Base-by-base conservation (phyloP, 2,797 vertebrate genomes). In the Alectoris magna region DNA sequence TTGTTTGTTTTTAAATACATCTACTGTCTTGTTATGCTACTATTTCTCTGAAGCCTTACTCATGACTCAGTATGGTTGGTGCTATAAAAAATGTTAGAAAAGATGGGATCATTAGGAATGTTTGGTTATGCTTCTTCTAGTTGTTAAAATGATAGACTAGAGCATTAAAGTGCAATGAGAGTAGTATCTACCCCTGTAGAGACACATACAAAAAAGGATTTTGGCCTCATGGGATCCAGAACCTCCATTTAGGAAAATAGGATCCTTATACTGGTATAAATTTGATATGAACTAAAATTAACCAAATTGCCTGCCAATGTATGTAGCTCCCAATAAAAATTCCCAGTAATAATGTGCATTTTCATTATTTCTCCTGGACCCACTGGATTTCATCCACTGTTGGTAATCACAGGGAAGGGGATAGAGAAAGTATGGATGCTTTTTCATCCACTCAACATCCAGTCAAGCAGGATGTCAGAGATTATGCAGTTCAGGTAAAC, bases 371-470 rank as follows among this genome's bases (percentile, higher is more conserved):
- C 6, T 60, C 38, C 49, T 69, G n/a, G 55, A 21, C 75, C 15
- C 46, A 44, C 12, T 23, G 18, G 19, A 58, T 58, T 70, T 24
- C 7, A 14, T 44, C 60, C 19, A 8, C 3, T 41, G 19, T 22
- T 64, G 53, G 17, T 69, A 68, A 22, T 44, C 31, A 74, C 39
- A 64, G 74, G 4, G 10, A 24, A 56, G 12, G 2, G 76, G 16
- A 13, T 69, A 53, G 49, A 71, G 17, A 6, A 26, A 0, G 0
- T 36, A 23, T 5, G 11, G 18, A 3, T 55, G 5, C 8, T 14
- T 11, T 62, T 39, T 48, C 21, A 5, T 2, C 26, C 31, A 63
- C 46, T 36, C 39, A 75, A 49, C 3, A 21, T 43, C 26, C 16
- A 18, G 34, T 21, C 46, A 59, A 11, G 11, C 9, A 7, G 23